Evolutionary conservation across 2,797 vertebrate species (phyloP).

Genomic region (Bradypodion pumilum): DNA sequence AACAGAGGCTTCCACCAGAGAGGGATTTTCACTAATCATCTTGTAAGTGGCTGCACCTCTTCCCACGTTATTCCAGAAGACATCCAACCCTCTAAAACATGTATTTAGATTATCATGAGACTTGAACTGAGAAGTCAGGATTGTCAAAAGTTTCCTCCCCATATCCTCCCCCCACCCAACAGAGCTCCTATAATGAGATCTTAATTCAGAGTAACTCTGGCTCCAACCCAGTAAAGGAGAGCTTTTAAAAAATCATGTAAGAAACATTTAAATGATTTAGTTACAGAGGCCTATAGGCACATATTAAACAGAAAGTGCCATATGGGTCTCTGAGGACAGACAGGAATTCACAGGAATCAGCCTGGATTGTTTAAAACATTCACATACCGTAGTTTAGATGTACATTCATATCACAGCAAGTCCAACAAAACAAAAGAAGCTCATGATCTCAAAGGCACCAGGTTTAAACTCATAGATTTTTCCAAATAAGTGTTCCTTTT

Average conservation of each 20-base stretch:
- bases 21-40: background rate
- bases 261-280: background rate
- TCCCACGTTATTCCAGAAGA: background rate
- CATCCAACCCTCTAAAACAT: background rate
- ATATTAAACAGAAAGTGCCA: background rate
- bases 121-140: no score
- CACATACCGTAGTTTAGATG: background rate
- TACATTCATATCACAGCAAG: background rate
- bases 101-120: background rate
- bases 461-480: background rate
- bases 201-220: background rate
- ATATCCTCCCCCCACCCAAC: background rate
- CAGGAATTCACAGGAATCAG: background rate
- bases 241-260: background rate
- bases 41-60: no score
- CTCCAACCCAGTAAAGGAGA: background rate
- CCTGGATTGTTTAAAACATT: background rate
- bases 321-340: background rate
- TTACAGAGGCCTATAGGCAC: background rate
- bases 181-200: background rate
- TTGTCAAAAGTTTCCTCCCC: background rate
- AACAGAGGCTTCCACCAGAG: background rate
- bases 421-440: background rate
- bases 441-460: background rate
- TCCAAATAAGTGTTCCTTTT: constrained; percentile 4